Percentiles rank a stretch among this genome's conserved stretches.
These are phyloP conservation scores for Ia io DNA, from an alignment of 2,113 vertebrate genomes.

Conservation along the genomic window DNA sequence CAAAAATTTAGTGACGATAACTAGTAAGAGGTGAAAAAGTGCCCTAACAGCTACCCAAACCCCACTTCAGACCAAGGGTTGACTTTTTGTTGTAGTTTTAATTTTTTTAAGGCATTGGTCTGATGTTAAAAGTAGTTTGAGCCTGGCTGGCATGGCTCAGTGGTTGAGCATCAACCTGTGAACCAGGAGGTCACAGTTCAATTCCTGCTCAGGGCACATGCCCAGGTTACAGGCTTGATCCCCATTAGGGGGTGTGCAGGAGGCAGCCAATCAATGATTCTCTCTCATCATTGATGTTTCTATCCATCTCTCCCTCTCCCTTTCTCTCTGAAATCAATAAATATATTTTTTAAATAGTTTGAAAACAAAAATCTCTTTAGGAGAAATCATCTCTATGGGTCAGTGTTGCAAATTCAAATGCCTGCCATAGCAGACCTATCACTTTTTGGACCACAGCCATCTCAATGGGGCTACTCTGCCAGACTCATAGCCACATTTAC, in stretches of 20 bases:
- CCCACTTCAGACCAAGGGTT: not conserved
- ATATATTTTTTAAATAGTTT: not conserved
- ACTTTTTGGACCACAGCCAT: not conserved
- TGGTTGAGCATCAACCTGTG: too few species aligned
- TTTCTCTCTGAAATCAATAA: too few species aligned
- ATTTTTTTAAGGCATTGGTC: not conserved
- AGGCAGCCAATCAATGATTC: too few species aligned
- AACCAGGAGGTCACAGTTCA: too few species aligned
- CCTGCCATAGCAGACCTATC: not conserved
- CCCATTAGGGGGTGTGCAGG: too few species aligned
- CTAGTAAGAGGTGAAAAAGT: not conserved
- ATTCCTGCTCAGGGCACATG: too few species aligned
- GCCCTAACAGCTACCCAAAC: not conserved
- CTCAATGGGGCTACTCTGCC: not conserved
- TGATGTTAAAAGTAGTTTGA: not conserved
- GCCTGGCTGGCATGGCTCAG: too few species aligned
- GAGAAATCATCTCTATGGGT: not conserved
- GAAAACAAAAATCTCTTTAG: not conserved
- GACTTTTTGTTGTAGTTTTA: not conserved
- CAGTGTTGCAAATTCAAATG: not conserved
- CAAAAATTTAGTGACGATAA: not conserved
- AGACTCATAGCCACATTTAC: not conserved
- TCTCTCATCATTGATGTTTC: too few species aligned
- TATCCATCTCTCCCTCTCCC: too few species aligned
- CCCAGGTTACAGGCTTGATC: too few species aligned